phyloP scores from a whole-genome alignment of 2,888 invertebrate genomes.

The Prosapia bicincta region DNA sequence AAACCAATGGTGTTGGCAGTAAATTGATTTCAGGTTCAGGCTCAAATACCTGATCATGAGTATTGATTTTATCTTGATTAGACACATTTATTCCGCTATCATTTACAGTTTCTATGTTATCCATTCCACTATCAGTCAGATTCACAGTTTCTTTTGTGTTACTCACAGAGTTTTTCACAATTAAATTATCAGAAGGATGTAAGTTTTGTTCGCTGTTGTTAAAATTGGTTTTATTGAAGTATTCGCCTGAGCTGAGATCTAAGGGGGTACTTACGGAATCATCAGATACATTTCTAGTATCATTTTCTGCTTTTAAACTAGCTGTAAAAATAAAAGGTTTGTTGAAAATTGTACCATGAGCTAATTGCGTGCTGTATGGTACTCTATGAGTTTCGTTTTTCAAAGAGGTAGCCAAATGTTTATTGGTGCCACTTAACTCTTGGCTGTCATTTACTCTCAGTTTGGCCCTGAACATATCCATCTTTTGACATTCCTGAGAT shows the following conservation, averaged over 20 bases:
- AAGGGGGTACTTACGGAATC: neutral
- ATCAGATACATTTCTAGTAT: neutral
- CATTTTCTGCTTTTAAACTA: neutral
- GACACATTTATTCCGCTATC: neutral
- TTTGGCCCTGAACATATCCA: neutral
- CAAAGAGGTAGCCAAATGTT: too few species aligned
- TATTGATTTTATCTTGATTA: neutral
- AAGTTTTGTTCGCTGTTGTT: neutral
- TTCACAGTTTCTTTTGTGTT: neutral
- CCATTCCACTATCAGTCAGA: neutral
- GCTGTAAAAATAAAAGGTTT: neutral
- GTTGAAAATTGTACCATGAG: neutral
- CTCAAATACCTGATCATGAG: neutral
- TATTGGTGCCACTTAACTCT: too few species aligned
- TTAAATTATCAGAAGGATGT: neutral
- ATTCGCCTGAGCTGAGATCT: neutral
- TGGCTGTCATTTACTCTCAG: neutral
- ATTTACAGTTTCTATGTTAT: neutral
- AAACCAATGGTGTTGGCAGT: neutral
- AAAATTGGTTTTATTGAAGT: neutral
- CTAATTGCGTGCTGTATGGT: neutral
- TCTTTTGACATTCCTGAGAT: neutral
- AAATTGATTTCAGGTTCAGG: neutral
- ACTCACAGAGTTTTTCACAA: neutral
- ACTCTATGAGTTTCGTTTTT: neutral